A percentile compares a stretch with the other conserved stretches of the same genome.
These are phyloP conservation scores for Drosophila fulvimacula DNA, from an alignment of 2,888 invertebrate species.

Conservation along the genomic window DNA sequence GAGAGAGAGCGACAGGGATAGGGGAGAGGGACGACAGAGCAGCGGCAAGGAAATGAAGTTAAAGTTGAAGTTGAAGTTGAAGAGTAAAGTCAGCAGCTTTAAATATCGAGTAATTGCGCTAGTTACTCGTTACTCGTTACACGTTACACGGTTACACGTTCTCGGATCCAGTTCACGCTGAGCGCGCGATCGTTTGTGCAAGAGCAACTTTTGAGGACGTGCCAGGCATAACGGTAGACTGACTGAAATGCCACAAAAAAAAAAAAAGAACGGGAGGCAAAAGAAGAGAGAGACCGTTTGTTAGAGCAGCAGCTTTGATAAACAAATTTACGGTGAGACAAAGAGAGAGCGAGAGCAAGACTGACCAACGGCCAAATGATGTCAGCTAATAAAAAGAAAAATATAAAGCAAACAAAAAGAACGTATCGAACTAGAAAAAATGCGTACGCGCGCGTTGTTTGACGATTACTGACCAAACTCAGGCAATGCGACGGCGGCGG, in stretches of 20 bases:
- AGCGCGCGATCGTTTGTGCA: conserved; percentile 51
- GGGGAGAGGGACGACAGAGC: conserved; percentile 6
- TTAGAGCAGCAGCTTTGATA: conserved; percentile 46
- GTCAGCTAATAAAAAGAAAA: conserved; percentile 57
- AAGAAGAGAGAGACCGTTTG: conserved; percentile 40
- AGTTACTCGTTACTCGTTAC: conserved; percentile 26
- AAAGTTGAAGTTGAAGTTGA: conserved; percentile 11
- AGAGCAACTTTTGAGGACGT: conserved; percentile 32
- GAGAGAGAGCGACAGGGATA: conserved; percentile 8
- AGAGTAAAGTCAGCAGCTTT: conserved; percentile 29
- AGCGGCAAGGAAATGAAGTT: conserved; percentile 31
- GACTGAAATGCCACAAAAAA: conserved; percentile 27
- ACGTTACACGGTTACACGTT: conserved; percentile 29
- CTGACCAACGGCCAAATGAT: conserved; percentile 54
- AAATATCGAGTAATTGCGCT: conserved; percentile 28
- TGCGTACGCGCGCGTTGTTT: conserved; percentile 76
- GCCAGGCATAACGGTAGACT: conserved; percentile 56
- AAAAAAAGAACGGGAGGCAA: conserved; percentile 18
- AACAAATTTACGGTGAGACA: conserved; percentile 27
- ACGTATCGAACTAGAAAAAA: conserved; percentile 56
- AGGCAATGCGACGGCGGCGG: conserved; percentile 42
- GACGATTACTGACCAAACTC: conserved; percentile 71
- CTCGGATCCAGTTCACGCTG: conserved; percentile 42
- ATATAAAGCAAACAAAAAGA: conserved; percentile 23
- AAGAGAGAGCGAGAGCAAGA: not conserved